phyloP scores from a whole-genome alignment of 2,888 invertebrate genomes.

The Bombyx huttoni region DNA sequence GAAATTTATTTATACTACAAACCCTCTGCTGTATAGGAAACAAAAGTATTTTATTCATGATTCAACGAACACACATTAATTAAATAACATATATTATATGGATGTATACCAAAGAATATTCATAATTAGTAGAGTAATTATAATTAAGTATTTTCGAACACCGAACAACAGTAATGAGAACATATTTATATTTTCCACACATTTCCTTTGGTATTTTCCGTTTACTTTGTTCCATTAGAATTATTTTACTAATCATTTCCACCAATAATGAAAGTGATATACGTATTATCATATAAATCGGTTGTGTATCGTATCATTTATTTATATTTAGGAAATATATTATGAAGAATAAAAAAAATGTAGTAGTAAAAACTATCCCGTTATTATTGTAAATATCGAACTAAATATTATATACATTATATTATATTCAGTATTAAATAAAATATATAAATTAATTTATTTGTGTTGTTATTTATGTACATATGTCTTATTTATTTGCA shows the following conservation, averaged over 20 bases:
- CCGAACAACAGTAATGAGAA: no score
- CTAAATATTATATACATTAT: slow-evolving; percentile 30
- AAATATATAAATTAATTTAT: slow-evolving; percentile 18
- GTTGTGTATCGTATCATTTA: slow-evolving; percentile 48
- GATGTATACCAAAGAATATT: slow-evolving; percentile 11
- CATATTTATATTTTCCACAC: no score
- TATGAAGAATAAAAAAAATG: slow-evolving; percentile 32
- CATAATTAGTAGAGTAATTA: no score
- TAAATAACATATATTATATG: slow-evolving; percentile 4
- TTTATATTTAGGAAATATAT: slow-evolving; percentile 28
- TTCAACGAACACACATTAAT: neutral
- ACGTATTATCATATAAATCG: slow-evolving; percentile 14
- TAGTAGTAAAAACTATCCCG: slow-evolving; percentile 36
- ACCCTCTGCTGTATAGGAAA: neutral
- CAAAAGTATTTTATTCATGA: slow-evolving; percentile 6
- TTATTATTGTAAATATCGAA: slow-evolving; percentile 53
- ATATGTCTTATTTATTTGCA: no score
- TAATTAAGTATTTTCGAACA: no score
- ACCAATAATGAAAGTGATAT: slow-evolving; percentile 16
- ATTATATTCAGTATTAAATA: slow-evolving; percentile 60
- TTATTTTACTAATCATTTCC: slow-evolving; percentile 7
- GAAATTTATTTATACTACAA: slow-evolving; percentile 2
- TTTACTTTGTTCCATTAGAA: neutral
- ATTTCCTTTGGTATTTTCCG: no score
- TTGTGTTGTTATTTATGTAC: slow-evolving; percentile 15